Conservation (phyloP, 2,113 vertebrate genomes). For the Conger conger region DNA sequence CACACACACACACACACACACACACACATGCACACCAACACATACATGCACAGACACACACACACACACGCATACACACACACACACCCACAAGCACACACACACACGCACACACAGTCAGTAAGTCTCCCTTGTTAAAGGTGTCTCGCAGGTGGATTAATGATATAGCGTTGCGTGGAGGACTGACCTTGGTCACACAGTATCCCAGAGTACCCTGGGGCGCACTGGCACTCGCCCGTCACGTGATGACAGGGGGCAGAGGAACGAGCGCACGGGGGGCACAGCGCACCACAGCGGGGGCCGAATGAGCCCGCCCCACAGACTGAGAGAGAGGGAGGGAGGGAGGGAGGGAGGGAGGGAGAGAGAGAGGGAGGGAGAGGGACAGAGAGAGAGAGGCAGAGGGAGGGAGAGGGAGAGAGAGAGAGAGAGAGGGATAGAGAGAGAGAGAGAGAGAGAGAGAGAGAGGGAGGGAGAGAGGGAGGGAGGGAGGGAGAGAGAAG, state of each 20-base stretch:
- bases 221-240: slow-evolving; percentile 77
- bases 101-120: background rate
- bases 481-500: slow-evolving; percentile 3
- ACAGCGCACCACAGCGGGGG: slow-evolving; percentile 64
- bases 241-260: slow-evolving; percentile 79
- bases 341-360: too few species aligned
- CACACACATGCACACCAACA: too few species aligned
- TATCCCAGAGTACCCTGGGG: slow-evolving; percentile 69
- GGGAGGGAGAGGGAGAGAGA: background rate
- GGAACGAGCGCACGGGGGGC: slow-evolving; percentile 61
- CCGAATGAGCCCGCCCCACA: slow-evolving; percentile 74
- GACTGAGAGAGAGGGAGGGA: slow-evolving; percentile 55
- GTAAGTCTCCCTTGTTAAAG: background rate
- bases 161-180: background rate
- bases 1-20: too few species aligned
- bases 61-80: background rate
- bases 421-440: background rate
- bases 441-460: slow-evolving; percentile 11
- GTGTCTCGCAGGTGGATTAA: background rate
- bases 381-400: slow-evolving; percentile 5
- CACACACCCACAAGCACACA: background rate
- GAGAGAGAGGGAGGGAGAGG: background rate
- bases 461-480: too few species aligned
- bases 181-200: slow-evolving; percentile 67
- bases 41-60: slow-evolving; percentile 24